Evolutionary conservation across 2,888 invertebrate genomes (phyloP), one percentile per base, ranked within the genome.

Genomic region (Cylloceria caligata): DNA sequence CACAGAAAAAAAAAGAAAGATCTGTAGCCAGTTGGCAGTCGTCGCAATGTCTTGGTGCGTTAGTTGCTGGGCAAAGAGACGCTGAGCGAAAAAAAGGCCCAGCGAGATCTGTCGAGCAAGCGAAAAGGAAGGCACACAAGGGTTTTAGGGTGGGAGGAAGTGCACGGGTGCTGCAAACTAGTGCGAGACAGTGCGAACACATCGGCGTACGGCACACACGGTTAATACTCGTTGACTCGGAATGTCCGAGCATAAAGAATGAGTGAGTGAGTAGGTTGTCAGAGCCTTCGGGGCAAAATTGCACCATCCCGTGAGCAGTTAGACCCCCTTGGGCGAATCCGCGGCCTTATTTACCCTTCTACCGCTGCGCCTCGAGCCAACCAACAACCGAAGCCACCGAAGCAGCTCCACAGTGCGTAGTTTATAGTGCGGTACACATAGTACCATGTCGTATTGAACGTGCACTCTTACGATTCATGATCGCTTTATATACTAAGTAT

Each of bases 251-350:
- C 67, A 69, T 80, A 80, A 73, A 80, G 80, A 77, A 77, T 67
- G 72, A 85, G 85, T 82, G 80, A 78, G 82, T 85, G 88, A 90
- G 90, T 90, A 90, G 90, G 89, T 89, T 90, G 89, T 87, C 88
- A 88, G 86, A 88, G 91, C 92, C 92, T 89, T 84, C 89, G 84
- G 91, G 92, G 91, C 89, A 90, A 84, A 88, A 86, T 91, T 92
- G 91, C 92, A 91, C 89, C 91, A 92, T 90, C 84, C 88, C 86
- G 86, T 72, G 79, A 75, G 88, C 89, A 88, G 90, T 90, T 91
- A 91, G 90, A 92, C 90, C 91, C 92, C 92, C 92, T 91, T 91
- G 90, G 92, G 92, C 92, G 88, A 92, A 92, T 88, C 89, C 86
- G 84, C 92, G 92, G 91, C 92, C 92, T 92, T 92, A 92, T 92